Percentiles rank a stretch among this genome's conserved stretches.
These are phyloP conservation scores for Crypturellus undulatus DNA, from an alignment of 2,113 vertebrate species.

Conservation along the genomic window DNA sequence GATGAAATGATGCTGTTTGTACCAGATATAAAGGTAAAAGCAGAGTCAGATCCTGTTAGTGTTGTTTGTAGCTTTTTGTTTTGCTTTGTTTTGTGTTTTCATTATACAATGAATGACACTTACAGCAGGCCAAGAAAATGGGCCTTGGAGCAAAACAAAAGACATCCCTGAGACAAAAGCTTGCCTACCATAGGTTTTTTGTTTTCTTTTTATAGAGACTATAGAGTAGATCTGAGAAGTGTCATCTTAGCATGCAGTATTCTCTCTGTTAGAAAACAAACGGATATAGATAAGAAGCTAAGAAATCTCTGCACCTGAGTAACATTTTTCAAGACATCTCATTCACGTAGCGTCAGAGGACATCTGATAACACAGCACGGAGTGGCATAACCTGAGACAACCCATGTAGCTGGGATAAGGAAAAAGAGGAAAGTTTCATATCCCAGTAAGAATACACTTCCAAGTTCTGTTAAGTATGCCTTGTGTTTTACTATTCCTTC, in stretches of 20 bases:
- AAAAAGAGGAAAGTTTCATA: neutral
- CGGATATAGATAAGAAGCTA: neutral
- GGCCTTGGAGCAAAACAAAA: neutral
- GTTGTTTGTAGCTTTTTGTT: neutral
- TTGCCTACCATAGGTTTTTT: neutral
- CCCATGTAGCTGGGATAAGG: neutral
- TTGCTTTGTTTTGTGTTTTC: neutral
- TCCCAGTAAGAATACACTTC: neutral
- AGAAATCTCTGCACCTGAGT: neutral
- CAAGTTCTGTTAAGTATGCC: neutral
- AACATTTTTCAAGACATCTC: neutral
- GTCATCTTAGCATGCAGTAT: neutral
- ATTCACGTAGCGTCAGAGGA: neutral
- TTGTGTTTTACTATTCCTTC: neutral
- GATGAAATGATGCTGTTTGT: neutral
- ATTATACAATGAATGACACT: neutral
- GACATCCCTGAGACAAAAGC: neutral
- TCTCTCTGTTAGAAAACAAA: neutral
- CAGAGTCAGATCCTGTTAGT: neutral
- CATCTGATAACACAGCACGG: neutral
- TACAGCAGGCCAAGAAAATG: neutral
- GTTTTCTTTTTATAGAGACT: neutral
- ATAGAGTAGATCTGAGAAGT: neutral
- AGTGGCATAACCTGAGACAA: neutral
- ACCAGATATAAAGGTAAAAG: neutral